These are phyloP conservation scores for Plecotus auritus DNA, from an alignment of 2,113 vertebrate species.

Conservation along the genomic window DNA sequence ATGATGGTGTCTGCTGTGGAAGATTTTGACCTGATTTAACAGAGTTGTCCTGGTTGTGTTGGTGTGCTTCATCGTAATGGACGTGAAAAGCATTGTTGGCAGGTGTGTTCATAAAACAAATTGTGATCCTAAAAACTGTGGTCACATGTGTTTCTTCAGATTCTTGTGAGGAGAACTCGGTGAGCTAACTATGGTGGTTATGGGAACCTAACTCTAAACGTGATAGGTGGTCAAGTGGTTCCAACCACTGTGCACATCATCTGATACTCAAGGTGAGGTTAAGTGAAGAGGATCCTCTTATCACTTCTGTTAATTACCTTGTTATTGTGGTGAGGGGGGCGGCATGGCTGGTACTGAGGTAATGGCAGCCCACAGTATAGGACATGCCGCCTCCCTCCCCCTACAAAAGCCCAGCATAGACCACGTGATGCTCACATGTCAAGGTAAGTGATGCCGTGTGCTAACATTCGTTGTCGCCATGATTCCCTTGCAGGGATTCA, in stretches of 20 bases:
- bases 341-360: fast-evolving
- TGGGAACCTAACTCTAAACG: neutral
- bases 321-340: no score
- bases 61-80: neutral
- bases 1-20: neutral
- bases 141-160: neutral
- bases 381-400: no score
- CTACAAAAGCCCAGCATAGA: neutral
- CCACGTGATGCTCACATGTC: neutral
- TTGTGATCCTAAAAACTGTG: neutral
- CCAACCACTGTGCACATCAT: no score
- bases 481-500: neutral
- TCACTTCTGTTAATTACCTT: no score
- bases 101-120: neutral
- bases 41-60: no score
- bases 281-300: no score
- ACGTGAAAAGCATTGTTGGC: neutral
- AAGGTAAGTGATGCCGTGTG: fast-evolving
- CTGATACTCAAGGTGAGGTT: no score
- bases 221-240: no score
- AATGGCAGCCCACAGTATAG: neutral
- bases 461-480: no score
- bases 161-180: neutral
- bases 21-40: neutral
- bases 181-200: neutral